phyloP scores from a whole-genome alignment of 2,113 vertebrate species.

The Pterocles orientalis region DNA sequence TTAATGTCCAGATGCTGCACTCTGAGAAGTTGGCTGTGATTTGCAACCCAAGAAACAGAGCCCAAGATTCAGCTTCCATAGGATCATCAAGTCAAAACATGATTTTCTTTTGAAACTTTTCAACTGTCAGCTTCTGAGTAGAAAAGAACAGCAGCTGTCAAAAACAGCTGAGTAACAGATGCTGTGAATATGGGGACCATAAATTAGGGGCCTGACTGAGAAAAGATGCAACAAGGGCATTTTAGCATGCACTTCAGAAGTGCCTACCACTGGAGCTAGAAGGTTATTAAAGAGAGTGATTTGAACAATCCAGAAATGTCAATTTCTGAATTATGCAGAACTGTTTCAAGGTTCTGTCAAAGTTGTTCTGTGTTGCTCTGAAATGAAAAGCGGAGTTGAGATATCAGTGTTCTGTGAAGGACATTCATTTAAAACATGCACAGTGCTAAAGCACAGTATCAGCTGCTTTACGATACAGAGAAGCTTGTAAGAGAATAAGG shows the following conservation, averaged over 20 bases:
- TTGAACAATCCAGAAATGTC: not conserved
- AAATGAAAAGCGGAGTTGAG: slow-evolving; percentile 5
- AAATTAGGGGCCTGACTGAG: not conserved
- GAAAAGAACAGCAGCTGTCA: slow-evolving; percentile 28
- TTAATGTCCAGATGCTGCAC: not conserved
- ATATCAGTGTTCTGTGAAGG: not conserved
- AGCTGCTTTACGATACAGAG: not conserved
- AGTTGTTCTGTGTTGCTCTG: slow-evolving; percentile 17
- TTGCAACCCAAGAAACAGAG: not conserved
- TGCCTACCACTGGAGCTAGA: not conserved
- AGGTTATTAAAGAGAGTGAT: not conserved
- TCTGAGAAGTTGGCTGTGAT: not conserved
- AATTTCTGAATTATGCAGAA: slow-evolving; percentile 1
- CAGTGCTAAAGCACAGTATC: not conserved
- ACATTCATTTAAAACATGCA: not conserved
- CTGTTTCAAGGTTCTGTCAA: not conserved
- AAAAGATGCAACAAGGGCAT: not conserved
- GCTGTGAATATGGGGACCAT: not conserved
- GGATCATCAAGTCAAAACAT: not conserved
- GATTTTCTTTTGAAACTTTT: slow-evolving; percentile 1
- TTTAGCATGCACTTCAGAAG: not conserved
- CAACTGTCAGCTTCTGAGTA: not conserved
- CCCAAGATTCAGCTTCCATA: not conserved
- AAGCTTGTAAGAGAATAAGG: not conserved
- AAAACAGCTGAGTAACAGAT: slow-evolving; percentile 17